phyloP scores from a whole-genome alignment of 2,888 invertebrate species.

The Lasioglossum oenotherae region DNA sequence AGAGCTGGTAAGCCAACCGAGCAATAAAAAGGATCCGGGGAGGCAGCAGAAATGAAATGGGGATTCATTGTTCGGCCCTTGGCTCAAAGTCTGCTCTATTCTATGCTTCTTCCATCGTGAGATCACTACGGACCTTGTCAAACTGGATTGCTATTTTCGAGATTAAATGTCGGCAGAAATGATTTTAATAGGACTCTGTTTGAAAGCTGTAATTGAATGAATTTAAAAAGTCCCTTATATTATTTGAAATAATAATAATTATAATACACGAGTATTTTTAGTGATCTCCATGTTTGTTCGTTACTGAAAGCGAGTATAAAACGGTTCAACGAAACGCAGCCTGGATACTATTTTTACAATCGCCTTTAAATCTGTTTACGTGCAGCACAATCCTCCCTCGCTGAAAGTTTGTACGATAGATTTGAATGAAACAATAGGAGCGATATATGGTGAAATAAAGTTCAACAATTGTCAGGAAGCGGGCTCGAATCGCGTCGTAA shows the following conservation, averaged over 20 bases:
- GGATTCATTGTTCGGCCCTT: slow-evolving; percentile 43
- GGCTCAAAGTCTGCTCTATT: slow-evolving; percentile 16
- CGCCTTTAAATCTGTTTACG: neutral
- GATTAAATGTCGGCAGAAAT: neutral
- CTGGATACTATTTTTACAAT: neutral
- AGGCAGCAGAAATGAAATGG: slow-evolving; percentile 33
- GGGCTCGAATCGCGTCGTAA: slow-evolving; percentile 24
- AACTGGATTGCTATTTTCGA: slow-evolving; percentile 3
- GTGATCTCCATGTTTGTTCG: no score
- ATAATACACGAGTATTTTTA: no score
- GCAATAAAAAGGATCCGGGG: slow-evolving; percentile 32
- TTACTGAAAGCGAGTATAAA: neutral
- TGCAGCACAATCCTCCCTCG: neutral
- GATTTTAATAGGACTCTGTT: neutral
- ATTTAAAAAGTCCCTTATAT: no score
- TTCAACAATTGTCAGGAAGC: slow-evolving; percentile 37
- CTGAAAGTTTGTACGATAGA: neutral
- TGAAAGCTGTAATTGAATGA: no score
- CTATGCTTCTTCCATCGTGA: neutral
- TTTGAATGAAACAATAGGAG: neutral
- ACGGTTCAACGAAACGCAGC: no score
- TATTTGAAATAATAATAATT: no score
- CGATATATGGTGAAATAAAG: neutral
- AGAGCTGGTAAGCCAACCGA: slow-evolving; percentile 55
- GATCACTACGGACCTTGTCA: neutral